These are phyloP conservation scores for Sphecodes monilicornis DNA, from an alignment of 2,888 invertebrate genomes.

Conservation along the genomic window DNA sequence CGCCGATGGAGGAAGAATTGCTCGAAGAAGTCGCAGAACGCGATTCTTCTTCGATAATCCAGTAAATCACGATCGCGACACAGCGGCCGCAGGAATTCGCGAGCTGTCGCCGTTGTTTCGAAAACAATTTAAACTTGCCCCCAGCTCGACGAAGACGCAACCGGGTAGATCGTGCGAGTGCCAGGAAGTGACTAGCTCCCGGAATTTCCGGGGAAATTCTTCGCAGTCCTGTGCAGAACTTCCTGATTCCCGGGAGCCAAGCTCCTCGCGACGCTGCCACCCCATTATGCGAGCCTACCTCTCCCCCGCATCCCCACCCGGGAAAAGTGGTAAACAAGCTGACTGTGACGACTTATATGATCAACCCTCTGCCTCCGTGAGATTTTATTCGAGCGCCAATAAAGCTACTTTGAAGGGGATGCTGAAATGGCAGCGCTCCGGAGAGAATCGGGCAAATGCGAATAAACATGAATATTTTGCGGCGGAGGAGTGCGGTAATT, in stretches of 20 bases:
- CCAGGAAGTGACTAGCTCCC: not conserved
- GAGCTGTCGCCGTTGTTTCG: constrained; percentile 50
- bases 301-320: not conserved
- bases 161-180: constrained; percentile 4
- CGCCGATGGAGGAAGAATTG: not conserved
- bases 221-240: constrained; percentile 16
- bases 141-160: constrained; percentile 4
- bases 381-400: constrained; percentile 13
- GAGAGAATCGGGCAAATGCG: not conserved
- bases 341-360: constrained; percentile 7
- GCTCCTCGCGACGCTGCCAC: not conserved
- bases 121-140: constrained; percentile 72
- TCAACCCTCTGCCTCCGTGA: not conserved
- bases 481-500: not conserved
- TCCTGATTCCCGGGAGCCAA: not conserved
- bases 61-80: not conserved
- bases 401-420: constrained; percentile 3
- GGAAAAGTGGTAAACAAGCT: constrained; percentile 8
- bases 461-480: constrained; percentile 5
- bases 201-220: constrained; percentile 19
- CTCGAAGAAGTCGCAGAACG: not conserved
- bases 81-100: constrained; percentile 18
- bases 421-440: constrained; percentile 1
- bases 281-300: not conserved
- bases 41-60: not conserved